Percentiles rank a stretch among this genome's conserved stretches.
These are phyloP conservation scores for Ctenicera cuprea DNA, from an alignment of 2,888 invertebrate genomes.

Conservation along the genomic window DNA sequence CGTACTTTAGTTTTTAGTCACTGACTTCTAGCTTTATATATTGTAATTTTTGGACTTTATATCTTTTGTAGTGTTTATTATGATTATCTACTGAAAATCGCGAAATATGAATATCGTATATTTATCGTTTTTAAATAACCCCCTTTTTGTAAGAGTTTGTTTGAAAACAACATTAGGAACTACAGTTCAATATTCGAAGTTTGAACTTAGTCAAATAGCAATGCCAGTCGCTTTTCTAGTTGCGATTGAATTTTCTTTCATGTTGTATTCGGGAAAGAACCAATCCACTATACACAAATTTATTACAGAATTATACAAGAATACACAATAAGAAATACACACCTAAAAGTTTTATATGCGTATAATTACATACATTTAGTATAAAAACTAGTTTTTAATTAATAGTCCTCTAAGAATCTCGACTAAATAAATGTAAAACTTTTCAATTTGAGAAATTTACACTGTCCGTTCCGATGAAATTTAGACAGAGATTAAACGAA, in stretches of 20 bases:
- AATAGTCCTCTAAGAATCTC: background rate
- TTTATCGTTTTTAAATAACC: background rate
- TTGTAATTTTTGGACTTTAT: conserved; percentile 44
- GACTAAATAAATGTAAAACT: too few species aligned
- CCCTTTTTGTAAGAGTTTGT: too few species aligned
- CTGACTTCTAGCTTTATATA: background rate
- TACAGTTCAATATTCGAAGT: too few species aligned
- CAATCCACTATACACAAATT: conserved; percentile 15
- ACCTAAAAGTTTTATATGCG: conserved; percentile 2
- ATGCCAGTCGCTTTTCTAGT: too few species aligned
- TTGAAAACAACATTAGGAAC: too few species aligned
- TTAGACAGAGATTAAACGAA: background rate
- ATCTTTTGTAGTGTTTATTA: conserved; percentile 45
- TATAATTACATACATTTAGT: conserved; percentile 18
- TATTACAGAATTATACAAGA: conserved; percentile 20
- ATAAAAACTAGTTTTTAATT: conserved; percentile 25
- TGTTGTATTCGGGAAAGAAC: too few species aligned
- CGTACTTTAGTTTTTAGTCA: too few species aligned
- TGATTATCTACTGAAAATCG: background rate
- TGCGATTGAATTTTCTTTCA: background rate
- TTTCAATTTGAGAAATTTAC: too few species aligned
- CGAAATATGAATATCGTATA: background rate
- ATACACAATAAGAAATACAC: conserved; percentile 21
- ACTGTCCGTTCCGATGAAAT: too few species aligned
- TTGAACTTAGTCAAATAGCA: too few species aligned